Evolutionary conservation across 2,888 invertebrate species (phyloP).

Genomic region (Eupeodes luniger): DNA sequence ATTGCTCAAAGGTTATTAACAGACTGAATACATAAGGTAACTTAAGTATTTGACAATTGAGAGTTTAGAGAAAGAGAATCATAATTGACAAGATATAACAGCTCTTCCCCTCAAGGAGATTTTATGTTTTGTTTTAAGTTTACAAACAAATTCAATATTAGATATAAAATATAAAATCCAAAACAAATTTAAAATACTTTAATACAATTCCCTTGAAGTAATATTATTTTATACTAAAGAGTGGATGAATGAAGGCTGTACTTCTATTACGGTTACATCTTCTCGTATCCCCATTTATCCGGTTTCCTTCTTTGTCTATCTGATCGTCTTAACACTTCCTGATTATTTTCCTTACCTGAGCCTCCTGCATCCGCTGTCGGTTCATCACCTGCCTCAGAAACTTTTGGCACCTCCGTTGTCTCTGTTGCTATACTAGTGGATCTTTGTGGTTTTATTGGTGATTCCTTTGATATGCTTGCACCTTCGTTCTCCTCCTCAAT

Average conservation of each 20-base stretch:
- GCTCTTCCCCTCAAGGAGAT: slow-evolving; percentile 3
- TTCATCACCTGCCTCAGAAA: not conserved
- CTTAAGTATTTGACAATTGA: no score
- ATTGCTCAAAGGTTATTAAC: no score
- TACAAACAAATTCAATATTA: not conserved
- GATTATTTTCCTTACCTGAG: slow-evolving; percentile 15
- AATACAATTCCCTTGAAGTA: not conserved
- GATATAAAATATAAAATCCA: not conserved
- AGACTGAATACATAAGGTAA: no score
- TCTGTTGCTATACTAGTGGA: no score
- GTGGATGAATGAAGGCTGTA: not conserved
- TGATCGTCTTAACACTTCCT: slow-evolving; percentile 2
- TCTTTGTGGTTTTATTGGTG: no score
- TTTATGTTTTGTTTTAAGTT: not conserved
- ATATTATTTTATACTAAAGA: not conserved
- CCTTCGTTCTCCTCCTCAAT: no score
- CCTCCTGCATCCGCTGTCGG: not conserved
- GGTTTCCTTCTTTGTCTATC: not conserved
- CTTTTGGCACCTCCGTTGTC: no score
- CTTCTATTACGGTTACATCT: not conserved
- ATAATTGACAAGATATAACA: not conserved
- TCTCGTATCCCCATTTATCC: not conserved
- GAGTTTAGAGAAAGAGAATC: not conserved
- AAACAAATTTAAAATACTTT: not conserved
- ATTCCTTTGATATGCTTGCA: no score